Evolutionary conservation across 2,797 vertebrate genomes (phyloP).

Genomic region (Acipenser ruthenus): DNA sequence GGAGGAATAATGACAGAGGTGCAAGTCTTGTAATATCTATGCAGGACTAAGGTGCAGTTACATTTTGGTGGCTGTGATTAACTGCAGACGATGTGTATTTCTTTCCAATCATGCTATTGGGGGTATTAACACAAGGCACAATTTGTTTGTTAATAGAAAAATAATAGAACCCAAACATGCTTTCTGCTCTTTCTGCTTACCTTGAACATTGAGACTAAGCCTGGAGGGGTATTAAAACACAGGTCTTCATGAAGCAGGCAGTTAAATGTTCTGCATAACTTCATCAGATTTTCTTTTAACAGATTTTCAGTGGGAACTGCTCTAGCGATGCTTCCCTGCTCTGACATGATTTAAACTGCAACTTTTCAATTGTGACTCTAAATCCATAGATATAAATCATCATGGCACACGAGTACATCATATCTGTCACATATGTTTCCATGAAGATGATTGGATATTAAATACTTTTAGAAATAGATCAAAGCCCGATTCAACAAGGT

Average conservation of each 20-base stretch:
- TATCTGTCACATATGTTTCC: constrained; percentile 20
- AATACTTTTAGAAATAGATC: constrained; percentile 36
- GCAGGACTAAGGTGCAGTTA: background rate
- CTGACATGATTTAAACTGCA: constrained; percentile 37
- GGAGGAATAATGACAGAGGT: background rate
- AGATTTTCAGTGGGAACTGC: background rate
- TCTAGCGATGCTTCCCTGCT: background rate
- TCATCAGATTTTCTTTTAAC: background rate
- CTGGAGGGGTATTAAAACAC: no score
- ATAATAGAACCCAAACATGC: no score
- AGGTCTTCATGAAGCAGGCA: no score
- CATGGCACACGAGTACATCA: constrained; percentile 23
- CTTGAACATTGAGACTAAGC: no score
- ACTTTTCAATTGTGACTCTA: constrained; percentile 39
- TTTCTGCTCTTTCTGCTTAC: no score
- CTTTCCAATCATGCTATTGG: background rate
- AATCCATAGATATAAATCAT: constrained; percentile 52
- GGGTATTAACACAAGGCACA: background rate
- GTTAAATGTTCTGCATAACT: background rate
- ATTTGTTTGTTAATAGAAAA: no score
- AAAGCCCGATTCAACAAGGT: constrained; percentile 7
- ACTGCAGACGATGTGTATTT: background rate
- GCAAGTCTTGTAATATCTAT: background rate
- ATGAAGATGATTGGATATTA: constrained; percentile 34
- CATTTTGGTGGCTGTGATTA: background rate